Evolutionary conservation across 2,888 invertebrate genomes (phyloP).

Genomic region (Drosophila algonquin): DNA sequence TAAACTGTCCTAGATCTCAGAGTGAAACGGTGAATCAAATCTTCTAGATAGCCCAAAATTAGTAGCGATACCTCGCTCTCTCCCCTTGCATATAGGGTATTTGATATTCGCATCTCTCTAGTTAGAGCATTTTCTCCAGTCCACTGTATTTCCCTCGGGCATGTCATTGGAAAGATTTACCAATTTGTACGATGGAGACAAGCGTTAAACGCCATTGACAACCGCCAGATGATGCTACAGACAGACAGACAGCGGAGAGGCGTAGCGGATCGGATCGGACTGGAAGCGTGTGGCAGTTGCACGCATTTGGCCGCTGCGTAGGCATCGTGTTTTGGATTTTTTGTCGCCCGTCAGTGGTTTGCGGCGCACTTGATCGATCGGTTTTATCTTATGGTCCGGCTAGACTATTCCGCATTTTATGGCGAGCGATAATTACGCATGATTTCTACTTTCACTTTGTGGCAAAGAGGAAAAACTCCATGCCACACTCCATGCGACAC

Average conservation of each 20-base stretch:
- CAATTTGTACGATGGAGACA: conserved; percentile 48
- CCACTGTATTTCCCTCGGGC: background rate
- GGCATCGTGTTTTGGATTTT: conserved; percentile 21
- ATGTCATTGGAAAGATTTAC: conserved; percentile 37
- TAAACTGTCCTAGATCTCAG: too few relatives aligned
- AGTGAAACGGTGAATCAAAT: too few relatives aligned
- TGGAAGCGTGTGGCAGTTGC: conserved; percentile 44
- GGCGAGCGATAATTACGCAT: conserved; percentile 67
- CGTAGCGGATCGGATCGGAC: background rate
- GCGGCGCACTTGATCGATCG: conserved; percentile 60
- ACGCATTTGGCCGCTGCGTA: conserved; percentile 49
- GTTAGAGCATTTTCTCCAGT: conserved; percentile 11
- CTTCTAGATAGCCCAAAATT: too few relatives aligned
- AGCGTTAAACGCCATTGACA: conserved; percentile 44
- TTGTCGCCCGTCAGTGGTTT: conserved; percentile 50
- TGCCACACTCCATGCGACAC: conserved; percentile 53
- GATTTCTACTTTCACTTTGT: conserved; percentile 68
- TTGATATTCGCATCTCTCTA: background rate
- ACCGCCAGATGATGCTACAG: conserved; percentile 23
- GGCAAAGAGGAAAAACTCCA: conserved; percentile 47
- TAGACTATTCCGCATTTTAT: conserved; percentile 74
- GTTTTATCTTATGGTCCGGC: conserved; percentile 63
- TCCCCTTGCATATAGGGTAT: conserved; percentile 2
- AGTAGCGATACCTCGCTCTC: too few relatives aligned
- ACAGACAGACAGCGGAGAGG: background rate